Conservation (phyloP, 2,888 invertebrate species). For the Caenorhabditis sp. region DNA sequence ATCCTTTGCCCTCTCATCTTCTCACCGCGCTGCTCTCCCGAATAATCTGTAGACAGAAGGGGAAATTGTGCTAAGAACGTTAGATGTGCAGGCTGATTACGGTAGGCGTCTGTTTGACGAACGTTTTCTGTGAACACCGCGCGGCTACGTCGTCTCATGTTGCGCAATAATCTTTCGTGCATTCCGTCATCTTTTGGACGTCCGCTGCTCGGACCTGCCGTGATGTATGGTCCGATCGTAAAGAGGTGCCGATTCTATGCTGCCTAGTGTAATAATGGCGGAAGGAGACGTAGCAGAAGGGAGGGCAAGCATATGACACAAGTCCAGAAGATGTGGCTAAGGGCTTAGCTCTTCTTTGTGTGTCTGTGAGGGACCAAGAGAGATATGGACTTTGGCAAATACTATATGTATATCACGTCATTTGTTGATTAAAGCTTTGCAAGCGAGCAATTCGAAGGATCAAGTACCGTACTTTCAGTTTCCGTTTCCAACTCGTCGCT, state of each 20-base stretch:
- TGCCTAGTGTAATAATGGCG: conserved; percentile 14
- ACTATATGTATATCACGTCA: conserved; percentile 34
- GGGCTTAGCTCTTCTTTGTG: background rate
- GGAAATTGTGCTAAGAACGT: too few relatives aligned
- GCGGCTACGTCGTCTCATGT: too few relatives aligned
- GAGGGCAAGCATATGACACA: conserved; percentile 21
- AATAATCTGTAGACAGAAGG: too few relatives aligned
- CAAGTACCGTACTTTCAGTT: conserved; percentile 28
- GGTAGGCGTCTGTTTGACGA: too few relatives aligned
- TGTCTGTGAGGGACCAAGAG: conserved; percentile 10
- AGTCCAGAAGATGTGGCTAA: conserved; percentile 28
- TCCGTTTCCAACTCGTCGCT: conserved; percentile 37
- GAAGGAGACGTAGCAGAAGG: conserved; percentile 28
- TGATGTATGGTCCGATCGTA: conserved; percentile 36
- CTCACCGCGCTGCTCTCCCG: background rate
- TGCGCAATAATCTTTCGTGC: conserved; percentile 38
- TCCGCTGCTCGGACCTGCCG: conserved; percentile 7
- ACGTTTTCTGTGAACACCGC: too few relatives aligned
- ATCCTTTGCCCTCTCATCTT: background rate
- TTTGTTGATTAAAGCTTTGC: conserved; percentile 6
- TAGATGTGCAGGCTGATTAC: too few relatives aligned
- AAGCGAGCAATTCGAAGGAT: too few relatives aligned
- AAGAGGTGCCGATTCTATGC: conserved; percentile 25
- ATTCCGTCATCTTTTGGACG: conserved; percentile 20
- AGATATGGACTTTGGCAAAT: conserved; percentile 14